Conservation (phyloP, 2,797 vertebrate species). For the Gymnopithys bicolor region DNA sequence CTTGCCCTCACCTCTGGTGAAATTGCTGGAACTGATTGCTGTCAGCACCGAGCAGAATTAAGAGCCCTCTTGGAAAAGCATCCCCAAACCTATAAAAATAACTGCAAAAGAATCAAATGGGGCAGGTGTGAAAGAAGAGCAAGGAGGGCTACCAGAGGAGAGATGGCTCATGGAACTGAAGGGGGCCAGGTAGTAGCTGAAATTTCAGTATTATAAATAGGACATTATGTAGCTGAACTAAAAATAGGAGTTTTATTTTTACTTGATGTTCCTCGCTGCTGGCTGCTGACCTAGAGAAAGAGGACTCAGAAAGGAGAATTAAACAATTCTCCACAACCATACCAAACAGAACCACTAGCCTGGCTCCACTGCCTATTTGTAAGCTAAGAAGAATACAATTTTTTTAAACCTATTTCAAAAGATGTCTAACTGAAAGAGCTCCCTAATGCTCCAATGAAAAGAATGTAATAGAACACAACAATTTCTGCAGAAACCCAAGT, state of each 20-base stretch:
- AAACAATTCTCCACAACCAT: slow-evolving; percentile 17
- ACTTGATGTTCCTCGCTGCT: slow-evolving; percentile 56
- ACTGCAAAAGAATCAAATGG: not conserved
- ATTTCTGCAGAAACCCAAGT: slow-evolving; percentile 14
- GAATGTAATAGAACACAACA: not conserved
- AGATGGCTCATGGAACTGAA: not conserved
- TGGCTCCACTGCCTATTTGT: not conserved
- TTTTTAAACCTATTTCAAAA: not conserved
- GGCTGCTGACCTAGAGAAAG: slow-evolving; percentile 61
- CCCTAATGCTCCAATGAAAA: not conserved
- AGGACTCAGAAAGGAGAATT: slow-evolving; percentile 37
- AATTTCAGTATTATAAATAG: slow-evolving; percentile 65
- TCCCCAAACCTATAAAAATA: not conserved
- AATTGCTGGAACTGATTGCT: not conserved
- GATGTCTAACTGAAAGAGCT: not conserved
- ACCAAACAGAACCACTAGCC: not conserved
- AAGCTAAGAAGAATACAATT: not conserved
- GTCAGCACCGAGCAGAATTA: not conserved
- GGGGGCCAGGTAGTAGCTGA: slow-evolving; percentile 47
- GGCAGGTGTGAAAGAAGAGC: not conserved
- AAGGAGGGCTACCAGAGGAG: not conserved
- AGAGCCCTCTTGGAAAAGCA: not conserved
- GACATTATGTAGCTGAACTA: slow-evolving; percentile 64
- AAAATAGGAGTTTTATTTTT: slow-evolving; percentile 75
- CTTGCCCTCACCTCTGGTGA: not conserved